Percentiles rank a stretch among this genome's conserved stretches.
phyloP scores from a whole-genome alignment of 2,888 invertebrate species.

The Timandra comae region DNA sequence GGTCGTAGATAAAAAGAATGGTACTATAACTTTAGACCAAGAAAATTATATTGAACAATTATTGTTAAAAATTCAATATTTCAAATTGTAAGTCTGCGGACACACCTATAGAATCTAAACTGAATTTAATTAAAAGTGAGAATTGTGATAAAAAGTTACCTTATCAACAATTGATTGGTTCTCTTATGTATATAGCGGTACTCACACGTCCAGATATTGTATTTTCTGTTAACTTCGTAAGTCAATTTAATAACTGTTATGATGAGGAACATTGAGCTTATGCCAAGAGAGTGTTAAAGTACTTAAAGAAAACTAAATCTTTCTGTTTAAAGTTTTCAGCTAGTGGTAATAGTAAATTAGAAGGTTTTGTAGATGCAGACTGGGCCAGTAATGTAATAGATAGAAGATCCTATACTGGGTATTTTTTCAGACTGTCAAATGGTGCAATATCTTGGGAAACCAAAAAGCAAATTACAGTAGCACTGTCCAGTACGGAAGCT shows the following conservation, averaged over 20 bases:
- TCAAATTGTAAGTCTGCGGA: constrained; percentile 12
- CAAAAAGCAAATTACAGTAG: constrained; percentile 16
- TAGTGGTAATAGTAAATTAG: neutral
- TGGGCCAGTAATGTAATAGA: constrained; percentile 9
- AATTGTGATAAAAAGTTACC: constrained; percentile 6
- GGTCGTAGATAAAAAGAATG: constrained; percentile 5
- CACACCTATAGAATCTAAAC: constrained; percentile 15
- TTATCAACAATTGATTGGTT: constrained; percentile 5
- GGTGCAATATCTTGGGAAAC: constrained; percentile 16
- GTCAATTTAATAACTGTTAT: constrained; percentile 17
- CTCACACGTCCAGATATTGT: constrained; percentile 17
- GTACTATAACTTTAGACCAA: constrained; percentile 6
- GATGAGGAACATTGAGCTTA: constrained; percentile 15
- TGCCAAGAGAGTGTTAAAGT: constrained; percentile 12
- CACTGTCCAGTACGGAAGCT: no score
- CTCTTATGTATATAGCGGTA: constrained; percentile 14
- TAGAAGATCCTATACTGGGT: constrained; percentile 20
- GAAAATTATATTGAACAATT: constrained; percentile 3
- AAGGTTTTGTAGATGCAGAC: constrained; percentile 3
- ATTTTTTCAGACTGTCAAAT: constrained; percentile 9
- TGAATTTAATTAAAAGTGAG: constrained; percentile 6
- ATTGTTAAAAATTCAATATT: constrained; percentile 4
- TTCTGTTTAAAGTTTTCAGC: constrained; percentile 4
- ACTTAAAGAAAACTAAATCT: constrained; percentile 12
- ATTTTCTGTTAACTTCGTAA: constrained; percentile 10